Evolutionary conservation across 2,797 vertebrate genomes (phyloP).

Genomic region (Macropodus opercularis): DNA sequence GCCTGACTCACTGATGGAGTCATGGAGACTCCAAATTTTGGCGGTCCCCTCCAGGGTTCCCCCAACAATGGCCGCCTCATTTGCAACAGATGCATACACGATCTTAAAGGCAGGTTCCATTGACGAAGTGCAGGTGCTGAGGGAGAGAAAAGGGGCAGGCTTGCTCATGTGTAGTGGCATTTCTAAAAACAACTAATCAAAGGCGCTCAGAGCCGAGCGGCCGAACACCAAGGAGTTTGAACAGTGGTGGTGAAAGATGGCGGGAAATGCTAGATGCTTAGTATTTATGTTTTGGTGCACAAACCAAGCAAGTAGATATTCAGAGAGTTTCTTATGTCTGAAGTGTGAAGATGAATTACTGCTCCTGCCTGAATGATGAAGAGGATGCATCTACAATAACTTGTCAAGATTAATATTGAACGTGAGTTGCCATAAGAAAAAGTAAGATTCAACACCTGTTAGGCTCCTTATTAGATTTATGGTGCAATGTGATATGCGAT

Average conservation of each 20-base stretch:
- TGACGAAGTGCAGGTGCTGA: slow-evolving; percentile 64
- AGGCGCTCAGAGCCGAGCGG: slow-evolving; percentile 36
- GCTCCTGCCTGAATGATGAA: slow-evolving; percentile 18
- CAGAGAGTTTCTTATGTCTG: slow-evolving; percentile 33
- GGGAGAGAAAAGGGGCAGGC: slow-evolving; percentile 22
- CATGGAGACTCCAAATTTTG: slow-evolving; percentile 55
- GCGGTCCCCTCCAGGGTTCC: slow-evolving; percentile 66
- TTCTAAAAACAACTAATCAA: slow-evolving; percentile 37
- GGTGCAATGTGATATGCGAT: slow-evolving; percentile 51
- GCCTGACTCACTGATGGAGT: slow-evolving; percentile 44
- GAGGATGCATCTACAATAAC: too few relatives aligned
- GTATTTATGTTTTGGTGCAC: slow-evolving; percentile 36
- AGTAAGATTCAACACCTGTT: slow-evolving; percentile 55
- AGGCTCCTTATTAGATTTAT: slow-evolving; percentile 25
- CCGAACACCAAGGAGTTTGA: slow-evolving; percentile 55
- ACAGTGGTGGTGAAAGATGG: slow-evolving; percentile 55
- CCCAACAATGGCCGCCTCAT: slow-evolving; percentile 66
- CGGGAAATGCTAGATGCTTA: slow-evolving; percentile 47
- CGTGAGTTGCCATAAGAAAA: slow-evolving; percentile 15
- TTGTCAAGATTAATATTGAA: too few relatives aligned
- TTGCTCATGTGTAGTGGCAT: slow-evolving; percentile 22
- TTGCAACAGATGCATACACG: slow-evolving; percentile 69
- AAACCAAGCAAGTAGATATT: too few relatives aligned
- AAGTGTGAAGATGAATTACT: slow-evolving; percentile 31
- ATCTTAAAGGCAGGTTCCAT: slow-evolving; percentile 59